Percentiles rank a stretch among this genome's conserved stretches.
These are phyloP conservation scores for Lepisosteus osseus DNA, from an alignment of 2,113 vertebrate species.

Conservation along the genomic window DNA sequence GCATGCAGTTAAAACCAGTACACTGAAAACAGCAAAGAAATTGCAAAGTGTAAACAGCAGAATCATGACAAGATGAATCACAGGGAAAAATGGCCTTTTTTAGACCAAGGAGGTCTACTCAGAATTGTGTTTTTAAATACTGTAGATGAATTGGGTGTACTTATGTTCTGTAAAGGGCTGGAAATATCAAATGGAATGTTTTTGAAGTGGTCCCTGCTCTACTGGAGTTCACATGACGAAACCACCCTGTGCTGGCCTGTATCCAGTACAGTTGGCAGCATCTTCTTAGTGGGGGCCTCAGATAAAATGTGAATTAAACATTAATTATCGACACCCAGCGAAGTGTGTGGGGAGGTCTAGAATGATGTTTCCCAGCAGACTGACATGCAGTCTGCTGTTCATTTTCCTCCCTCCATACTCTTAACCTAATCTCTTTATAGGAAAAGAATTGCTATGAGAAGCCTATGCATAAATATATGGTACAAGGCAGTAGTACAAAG, in stretches of 20 bases:
- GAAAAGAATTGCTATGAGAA: no score
- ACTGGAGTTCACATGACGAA: conserved; percentile 47
- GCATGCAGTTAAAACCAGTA: no score
- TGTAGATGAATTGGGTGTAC: background rate
- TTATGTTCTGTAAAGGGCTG: conserved; percentile 33
- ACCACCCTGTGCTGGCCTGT: conserved; percentile 37
- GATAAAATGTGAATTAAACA: conserved; percentile 28
- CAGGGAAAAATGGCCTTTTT: no score
- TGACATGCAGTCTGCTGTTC: conserved; percentile 17
- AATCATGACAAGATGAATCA: no score
- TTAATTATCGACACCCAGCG: conserved; percentile 44
- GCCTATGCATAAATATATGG: no score
- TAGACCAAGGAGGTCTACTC: no score
- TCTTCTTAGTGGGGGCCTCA: conserved; percentile 45
- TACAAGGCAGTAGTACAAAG: conserved; percentile 19
- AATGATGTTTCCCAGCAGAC: conserved; percentile 39
- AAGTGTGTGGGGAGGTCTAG: conserved; percentile 40
- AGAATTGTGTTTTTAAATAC: background rate
- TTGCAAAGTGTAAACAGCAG: no score
- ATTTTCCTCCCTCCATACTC: conserved; percentile 17
- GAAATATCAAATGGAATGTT: conserved; percentile 58
- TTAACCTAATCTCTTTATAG: background rate
- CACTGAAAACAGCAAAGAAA: no score
- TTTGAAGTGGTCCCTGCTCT: conserved; percentile 59
- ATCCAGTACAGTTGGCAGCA: conserved; percentile 43